Conservation (phyloP, 2,888 invertebrate genomes). For the Zaprionus lineosus region DNA sequence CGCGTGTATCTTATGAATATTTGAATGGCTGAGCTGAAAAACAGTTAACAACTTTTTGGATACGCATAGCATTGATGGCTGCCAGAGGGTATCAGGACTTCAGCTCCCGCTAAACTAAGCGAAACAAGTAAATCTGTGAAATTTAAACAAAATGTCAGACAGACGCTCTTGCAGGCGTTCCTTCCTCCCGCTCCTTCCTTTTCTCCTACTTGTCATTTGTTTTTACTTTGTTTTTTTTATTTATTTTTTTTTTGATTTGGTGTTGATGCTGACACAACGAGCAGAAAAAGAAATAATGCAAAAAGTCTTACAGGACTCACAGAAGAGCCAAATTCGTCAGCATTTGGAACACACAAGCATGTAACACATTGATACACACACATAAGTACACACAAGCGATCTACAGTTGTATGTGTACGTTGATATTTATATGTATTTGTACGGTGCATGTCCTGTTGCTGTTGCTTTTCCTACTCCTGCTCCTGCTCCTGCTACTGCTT, state of each 20-base stretch:
- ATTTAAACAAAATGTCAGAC: conserved; percentile 71
- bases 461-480: too few species aligned
- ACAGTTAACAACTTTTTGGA: conserved; percentile 48
- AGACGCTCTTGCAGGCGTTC: conserved; percentile 9
- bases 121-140: conserved; percentile 67
- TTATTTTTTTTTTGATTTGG: background rate
- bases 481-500: conserved; percentile 36
- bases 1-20: conserved; percentile 39
- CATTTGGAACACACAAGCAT: conserved; percentile 2
- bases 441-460: conserved; percentile 34
- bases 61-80: conserved; percentile 51
- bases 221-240: background rate
- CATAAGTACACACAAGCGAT: background rate
- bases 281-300: conserved; percentile 27
- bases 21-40: conserved; percentile 43
- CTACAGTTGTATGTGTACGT: background rate
- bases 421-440: conserved; percentile 22
- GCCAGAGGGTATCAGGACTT: conserved; percentile 28
- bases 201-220: background rate
- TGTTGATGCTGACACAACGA: conserved; percentile 17
- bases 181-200: background rate
- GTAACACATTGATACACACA: background rate
- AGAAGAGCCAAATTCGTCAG: conserved; percentile 38
- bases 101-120: conserved; percentile 37
- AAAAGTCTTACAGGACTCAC: conserved; percentile 11